These are phyloP conservation scores for Congeria kusceri DNA, from an alignment of 2,888 invertebrate genomes.

Conservation along the genomic window DNA sequence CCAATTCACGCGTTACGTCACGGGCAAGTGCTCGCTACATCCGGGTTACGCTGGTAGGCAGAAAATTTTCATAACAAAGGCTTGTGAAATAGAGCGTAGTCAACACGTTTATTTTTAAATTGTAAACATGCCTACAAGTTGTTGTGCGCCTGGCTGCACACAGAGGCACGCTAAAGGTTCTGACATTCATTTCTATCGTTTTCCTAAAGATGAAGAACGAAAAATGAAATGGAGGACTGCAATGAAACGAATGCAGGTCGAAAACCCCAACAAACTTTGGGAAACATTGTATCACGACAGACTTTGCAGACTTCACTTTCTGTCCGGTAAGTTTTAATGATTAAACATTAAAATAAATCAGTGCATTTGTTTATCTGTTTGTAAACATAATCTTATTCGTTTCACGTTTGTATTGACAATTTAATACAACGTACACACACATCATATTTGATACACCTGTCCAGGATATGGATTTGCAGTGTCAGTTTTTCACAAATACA, in stretches of 20 bases:
- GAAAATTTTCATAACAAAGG: slow-evolving; percentile 1
- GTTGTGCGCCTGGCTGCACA: slow-evolving; percentile 17
- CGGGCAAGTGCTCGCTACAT: neutral
- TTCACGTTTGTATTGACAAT: too few species aligned
- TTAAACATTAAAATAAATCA: too few species aligned
- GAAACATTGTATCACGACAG: too few species aligned
- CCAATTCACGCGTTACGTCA: too few species aligned
- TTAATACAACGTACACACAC: too few species aligned
- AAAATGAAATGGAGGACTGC: slow-evolving; percentile 4
- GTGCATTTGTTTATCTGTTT: too few species aligned
- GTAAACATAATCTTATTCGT: too few species aligned
- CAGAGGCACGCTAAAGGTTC: neutral
- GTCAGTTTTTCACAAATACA: too few species aligned
- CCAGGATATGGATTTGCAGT: too few species aligned
- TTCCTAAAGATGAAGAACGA: slow-evolving; percentile 8
- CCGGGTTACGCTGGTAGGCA: neutral
- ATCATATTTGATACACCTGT: too few species aligned
- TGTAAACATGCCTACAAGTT: slow-evolving; percentile 5
- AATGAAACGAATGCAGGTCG: slow-evolving; percentile 23
- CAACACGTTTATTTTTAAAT: neutral
- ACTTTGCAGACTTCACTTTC: slow-evolving; percentile 19
- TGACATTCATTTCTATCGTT: slow-evolving; percentile 3
- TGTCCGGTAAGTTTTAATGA: slow-evolving; percentile 17
- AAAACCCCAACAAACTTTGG: slow-evolving; percentile 16
- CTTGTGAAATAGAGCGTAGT: neutral